phyloP scores from a whole-genome alignment of 2,113 vertebrate species.

The Herpetotheres cachinnans region DNA sequence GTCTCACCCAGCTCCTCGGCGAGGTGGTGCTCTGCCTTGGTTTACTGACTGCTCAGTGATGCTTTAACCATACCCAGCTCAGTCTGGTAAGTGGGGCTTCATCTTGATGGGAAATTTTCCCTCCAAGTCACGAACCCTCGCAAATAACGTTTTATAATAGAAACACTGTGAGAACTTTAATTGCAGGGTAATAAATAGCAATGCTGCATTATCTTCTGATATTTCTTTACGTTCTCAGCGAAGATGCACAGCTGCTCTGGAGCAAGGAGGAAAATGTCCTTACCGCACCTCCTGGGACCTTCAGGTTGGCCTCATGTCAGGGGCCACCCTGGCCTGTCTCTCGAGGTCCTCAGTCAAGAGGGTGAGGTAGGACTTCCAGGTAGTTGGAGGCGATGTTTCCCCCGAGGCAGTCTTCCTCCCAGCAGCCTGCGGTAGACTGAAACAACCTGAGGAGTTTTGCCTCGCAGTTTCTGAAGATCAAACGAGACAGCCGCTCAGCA shows the following conservation, averaged over 20 bases:
- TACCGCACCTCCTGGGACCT: not conserved
- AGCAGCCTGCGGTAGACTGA: not conserved
- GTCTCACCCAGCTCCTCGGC: not conserved
- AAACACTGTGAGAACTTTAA: constrained; percentile 66
- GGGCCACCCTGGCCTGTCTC: too few species aligned
- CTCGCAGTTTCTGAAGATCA: not conserved
- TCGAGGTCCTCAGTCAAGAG: not conserved
- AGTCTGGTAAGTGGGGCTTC: not conserved
- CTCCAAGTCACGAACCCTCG: constrained; percentile 51
- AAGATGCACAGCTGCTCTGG: constrained; percentile 45
- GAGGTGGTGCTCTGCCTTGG: not conserved
- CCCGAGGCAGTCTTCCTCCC: not conserved
- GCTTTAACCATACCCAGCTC: not conserved
- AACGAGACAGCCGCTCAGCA: rapidly evolving
- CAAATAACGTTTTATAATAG: constrained; percentile 52
- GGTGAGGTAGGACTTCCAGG: not conserved
- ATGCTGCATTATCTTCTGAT: constrained; percentile 58
- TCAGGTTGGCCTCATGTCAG: not conserved
- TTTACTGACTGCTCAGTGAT: not conserved
- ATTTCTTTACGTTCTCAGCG: constrained; percentile 19
- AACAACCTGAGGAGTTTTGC: not conserved
- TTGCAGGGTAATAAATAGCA: constrained; percentile 74
- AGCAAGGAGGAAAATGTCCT: not conserved
- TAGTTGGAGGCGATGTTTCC: not conserved
- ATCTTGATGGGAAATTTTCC: constrained; percentile 48